These are phyloP conservation scores for Drosophila repletoides DNA, from an alignment of 1,140 invertebrate species.

Conservation along the genomic window DNA sequence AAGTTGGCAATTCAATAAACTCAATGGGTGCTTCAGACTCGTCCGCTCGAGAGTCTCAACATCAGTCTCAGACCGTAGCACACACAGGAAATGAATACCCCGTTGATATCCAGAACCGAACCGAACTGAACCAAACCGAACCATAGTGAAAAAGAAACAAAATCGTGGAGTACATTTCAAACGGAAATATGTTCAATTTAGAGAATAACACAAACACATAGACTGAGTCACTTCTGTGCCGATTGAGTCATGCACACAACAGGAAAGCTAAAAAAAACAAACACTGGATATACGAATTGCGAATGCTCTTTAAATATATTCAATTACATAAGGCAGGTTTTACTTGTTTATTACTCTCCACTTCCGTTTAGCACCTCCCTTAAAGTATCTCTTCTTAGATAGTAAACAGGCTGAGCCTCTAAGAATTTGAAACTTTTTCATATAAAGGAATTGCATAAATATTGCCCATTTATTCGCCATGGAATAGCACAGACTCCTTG, in stretches of 20 bases:
- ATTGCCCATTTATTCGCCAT: too few relatives aligned
- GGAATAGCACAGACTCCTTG: too few relatives aligned
- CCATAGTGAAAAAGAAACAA: not conserved
- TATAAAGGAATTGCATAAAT: too few relatives aligned
- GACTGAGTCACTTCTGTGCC: conserved; percentile 13
- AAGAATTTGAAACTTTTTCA: too few relatives aligned
- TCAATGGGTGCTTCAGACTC: conserved; percentile 18
- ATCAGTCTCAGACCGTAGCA: conserved; percentile 33
- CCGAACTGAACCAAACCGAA: not conserved
- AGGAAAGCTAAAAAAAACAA: not conserved
- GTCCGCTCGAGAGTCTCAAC: conserved; percentile 23
- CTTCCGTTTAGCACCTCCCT: too few relatives aligned
- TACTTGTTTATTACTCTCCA: too few relatives aligned
- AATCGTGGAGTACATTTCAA: conserved; percentile 41
- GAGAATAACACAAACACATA: conserved; percentile 59
- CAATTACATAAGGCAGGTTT: too few relatives aligned
- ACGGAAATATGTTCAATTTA: conserved; percentile 73
- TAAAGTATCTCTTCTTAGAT: too few relatives aligned
- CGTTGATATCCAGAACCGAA: conserved; percentile 27
- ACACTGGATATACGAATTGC: not conserved
- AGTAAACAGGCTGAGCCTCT: too few relatives aligned
- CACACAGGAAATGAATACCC: conserved; percentile 66
- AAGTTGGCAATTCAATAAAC: conserved; percentile 18
- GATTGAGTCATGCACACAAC: conserved; percentile 50
- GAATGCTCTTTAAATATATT: conserved; percentile 33